Base-by-base conservation (phyloP, 2,797 vertebrate genomes). In the Graptemys geographica region DNA sequence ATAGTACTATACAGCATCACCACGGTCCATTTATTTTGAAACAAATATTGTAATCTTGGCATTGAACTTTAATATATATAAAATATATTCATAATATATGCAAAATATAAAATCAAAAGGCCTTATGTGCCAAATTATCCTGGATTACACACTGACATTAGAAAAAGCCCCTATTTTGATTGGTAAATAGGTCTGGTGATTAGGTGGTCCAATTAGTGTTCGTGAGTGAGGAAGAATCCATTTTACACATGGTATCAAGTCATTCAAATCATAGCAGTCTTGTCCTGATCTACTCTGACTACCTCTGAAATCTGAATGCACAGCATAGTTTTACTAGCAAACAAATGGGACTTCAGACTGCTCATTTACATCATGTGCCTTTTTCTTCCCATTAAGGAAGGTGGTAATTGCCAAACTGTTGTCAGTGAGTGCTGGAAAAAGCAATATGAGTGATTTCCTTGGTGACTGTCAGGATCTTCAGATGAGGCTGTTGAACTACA, bases 381-480 rank as follows among this genome's bases (percentile, higher is more conserved):
- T 15, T 33, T 21, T 4, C 1, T 0, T 9, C 25, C 21, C 4
- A 21, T 89, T 90, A 93, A 59, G 53, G 55, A 96, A 91, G 65
- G 81, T 79, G 37, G 37, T 87, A 94, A 91, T 93, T 94, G 89
- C 84, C 27, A 81, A 83, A 57, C 52, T 84, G 21, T 62, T 81
- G 91, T 51, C 88, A 93, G 78, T 27, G 62, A 87, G 62, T 31
- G 57, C 88, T 94, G 69, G 82, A 79, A 81, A 88, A 91, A 92
- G 92, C 59, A 79, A 7, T 25, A 33, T 31, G 74, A 86, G 4
- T 74, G 23, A 90, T 95, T 96, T 95, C 88, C 79, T 93, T 57
- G 51, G 59, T 87, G 86, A 53, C 88, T 90, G 80, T 81, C 94
- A 93, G 52, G 81, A 65, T 76, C 49, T 94, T 94, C 76, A 65